Evolutionary conservation across 2,113 vertebrate species (phyloP), one percentile per base, ranked within the genome.

Genomic region (Gyps fulvus): DNA sequence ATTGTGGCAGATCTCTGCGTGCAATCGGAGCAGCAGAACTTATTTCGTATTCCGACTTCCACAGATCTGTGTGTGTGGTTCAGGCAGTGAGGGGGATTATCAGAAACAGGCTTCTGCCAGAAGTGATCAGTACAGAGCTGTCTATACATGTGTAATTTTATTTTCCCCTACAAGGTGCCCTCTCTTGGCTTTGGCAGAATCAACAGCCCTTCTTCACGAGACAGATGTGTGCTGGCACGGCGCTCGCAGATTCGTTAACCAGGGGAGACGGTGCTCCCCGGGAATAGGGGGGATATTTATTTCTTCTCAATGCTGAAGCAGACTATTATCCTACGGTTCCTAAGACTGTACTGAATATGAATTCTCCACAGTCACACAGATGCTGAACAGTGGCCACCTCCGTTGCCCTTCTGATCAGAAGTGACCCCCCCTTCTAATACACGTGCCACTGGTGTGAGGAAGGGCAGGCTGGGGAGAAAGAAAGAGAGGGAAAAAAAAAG

Each of bases 151-250:
- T n/a, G 78, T 58, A 38, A 71, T 65, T 88, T 78, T 52, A 66
- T 93, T 78, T 83, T 66, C 58, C 79, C 78, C 79, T 78, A 11
- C 79, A 72, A 83, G 85, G 66, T 89, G 91, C 85, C 83, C 72
- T 59, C 38, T 66, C 85, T 78, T 59, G 79, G 91, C 72, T 78
- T 49, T 38, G 84, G 78, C 78, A 69, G 71, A 38, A 58, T 17
- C 84, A 14, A 25, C 58, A 52, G 72, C 66, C 72, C 72, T 50
- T 40, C 78, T 45, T 22, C 71, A 11, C 1, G 4, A 65, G 71
- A 31, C 71, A 77, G 79, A 71, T 83, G 72, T 23, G 85, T 8
- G 71, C 70, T 49, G 77, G 70, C 90, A 87, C 11, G 19, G 43
- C 10, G 26, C 54, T 55, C 11, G 23, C 74, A 27, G 40, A 21